Evolutionary conservation across 2,113 vertebrate species (phyloP), one percentile per base, ranked within the genome.

Genomic region (Lanius collurio): DNA sequence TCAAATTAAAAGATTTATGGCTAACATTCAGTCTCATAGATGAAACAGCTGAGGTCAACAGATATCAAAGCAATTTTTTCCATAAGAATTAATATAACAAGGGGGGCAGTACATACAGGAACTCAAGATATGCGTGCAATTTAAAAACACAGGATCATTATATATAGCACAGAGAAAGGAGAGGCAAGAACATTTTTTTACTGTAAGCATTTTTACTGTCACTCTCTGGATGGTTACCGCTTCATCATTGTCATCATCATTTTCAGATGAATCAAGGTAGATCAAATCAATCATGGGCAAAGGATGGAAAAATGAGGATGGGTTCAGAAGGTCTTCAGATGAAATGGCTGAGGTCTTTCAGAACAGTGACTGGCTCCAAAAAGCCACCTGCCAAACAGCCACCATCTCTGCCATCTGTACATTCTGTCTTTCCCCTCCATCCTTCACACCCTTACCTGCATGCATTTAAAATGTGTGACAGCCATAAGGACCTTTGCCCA

Each of bases 231-330:
- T 84, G 42, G 89, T 71, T 93, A 81, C 77, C 12, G 15, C 89
- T 97, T 93, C 73, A 83, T 96, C 96, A 95, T 7, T 94, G 91
- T 96, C 94, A 91, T 94, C 68, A 94, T 90, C 83, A 84, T 89
- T 92, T 93, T 95, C 89, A 70, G 93, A 94, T 90, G 76, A 94
- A 92, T 83, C 91, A 92, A 71, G 44, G 52, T 60, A 92, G 75
- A 86, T 89, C 68, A 90, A 93, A 97, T 93, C 90, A 94, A 77
- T 97, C 95, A 93, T 0, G 1, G 39, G 28, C 2, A 4, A 87
- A 84, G 44, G 73, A 70, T 63, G 56, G 86, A 87, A 91, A 96
- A 92, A 87, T n/a, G 44, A 90, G 30, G 37, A 74, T 71, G 82
- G 41, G 69, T 91, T 92, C 86, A 93, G 39, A 20, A 19, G 2